Evolutionary conservation across 2,888 invertebrate species (phyloP).

Genomic region (Epicampocera succincta): DNA sequence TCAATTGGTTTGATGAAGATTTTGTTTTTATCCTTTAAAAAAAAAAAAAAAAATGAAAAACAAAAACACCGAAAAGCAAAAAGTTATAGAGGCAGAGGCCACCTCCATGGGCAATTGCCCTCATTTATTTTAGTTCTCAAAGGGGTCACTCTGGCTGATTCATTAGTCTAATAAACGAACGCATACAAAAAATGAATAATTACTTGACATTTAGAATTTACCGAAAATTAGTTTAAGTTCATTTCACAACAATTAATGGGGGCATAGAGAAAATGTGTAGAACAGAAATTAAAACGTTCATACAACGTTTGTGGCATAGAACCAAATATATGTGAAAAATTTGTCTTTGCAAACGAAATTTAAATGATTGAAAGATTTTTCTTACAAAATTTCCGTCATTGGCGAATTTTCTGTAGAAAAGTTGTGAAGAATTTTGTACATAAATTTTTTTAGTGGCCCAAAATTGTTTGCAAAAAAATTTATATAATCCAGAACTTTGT

Average conservation of each 20-base stretch:
- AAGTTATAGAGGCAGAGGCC: constrained; percentile 35
- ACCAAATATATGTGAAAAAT: too few relatives aligned
- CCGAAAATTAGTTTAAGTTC: constrained; percentile 26
- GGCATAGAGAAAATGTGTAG: constrained; percentile 20
- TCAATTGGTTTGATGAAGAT: constrained; percentile 71
- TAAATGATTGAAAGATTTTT: too few relatives aligned
- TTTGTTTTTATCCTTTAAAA: constrained; percentile 4
- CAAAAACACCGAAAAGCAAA: neutral
- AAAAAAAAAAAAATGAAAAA: neutral
- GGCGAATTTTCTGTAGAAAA: too few relatives aligned
- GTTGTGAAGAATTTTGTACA: too few relatives aligned
- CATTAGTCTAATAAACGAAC: constrained; percentile 3
- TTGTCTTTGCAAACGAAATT: too few relatives aligned
- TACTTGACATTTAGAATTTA: constrained; percentile 19
- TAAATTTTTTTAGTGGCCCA: too few relatives aligned
- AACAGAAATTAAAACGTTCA: too few relatives aligned
- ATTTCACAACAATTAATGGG: constrained; percentile 1
- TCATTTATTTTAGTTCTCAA: constrained; percentile 15
- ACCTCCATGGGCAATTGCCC: constrained; percentile 2
- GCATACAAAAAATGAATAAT: neutral
- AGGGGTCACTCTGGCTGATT: constrained; percentile 29
- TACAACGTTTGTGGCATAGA: too few relatives aligned
- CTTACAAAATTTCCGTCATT: too few relatives aligned
- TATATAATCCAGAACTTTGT: too few relatives aligned
- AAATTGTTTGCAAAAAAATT: too few relatives aligned